Percentiles rank a stretch among this genome's conserved stretches.
Evolutionary conservation across 1,140 invertebrate species (phyloP).

Genomic region (Pseudobourletiella spinata): DNA sequence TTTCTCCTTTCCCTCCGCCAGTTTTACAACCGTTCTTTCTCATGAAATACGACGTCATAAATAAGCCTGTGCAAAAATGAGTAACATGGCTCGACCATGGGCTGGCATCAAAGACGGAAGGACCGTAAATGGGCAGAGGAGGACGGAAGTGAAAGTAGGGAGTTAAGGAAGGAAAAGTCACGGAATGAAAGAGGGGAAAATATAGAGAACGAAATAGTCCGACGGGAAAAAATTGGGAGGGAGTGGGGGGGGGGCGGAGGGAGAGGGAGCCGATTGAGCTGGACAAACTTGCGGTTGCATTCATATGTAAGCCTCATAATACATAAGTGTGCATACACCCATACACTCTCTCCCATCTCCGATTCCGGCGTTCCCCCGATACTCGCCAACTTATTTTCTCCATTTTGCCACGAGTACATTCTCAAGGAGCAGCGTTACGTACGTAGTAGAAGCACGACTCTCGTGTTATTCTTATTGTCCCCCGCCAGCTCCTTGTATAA

Average conservation of each 20-base stretch:
- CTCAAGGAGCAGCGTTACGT: too few relatives aligned
- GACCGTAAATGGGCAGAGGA: slow-evolving; percentile 3
- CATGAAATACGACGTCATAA: slow-evolving; percentile 11
- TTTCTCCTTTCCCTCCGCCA: too few relatives aligned
- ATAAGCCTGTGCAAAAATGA: slow-evolving; percentile 7
- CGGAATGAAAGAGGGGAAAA: slow-evolving; percentile 6
- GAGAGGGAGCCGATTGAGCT: neutral
- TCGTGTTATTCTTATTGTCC: too few relatives aligned
- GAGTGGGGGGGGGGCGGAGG: neutral
- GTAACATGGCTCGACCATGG: too few relatives aligned
- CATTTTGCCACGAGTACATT: too few relatives aligned
- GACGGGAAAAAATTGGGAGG: neutral
- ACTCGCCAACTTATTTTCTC: too few relatives aligned
- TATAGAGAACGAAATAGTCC: neutral
- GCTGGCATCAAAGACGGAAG: neutral
- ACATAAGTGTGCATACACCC: neutral
- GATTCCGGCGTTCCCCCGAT: too few relatives aligned
- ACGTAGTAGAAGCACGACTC: too few relatives aligned
- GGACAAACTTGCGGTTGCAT: neutral
- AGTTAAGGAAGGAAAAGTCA: neutral
- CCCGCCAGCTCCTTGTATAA: too few relatives aligned
- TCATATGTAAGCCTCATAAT: neutral
- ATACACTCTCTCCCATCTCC: too few relatives aligned
- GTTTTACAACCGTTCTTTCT: neutral
- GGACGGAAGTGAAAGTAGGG: slow-evolving; percentile 3